Base-by-base conservation (phyloP, 2,797 vertebrate genomes). In the Sebastes iracundus region DNA sequence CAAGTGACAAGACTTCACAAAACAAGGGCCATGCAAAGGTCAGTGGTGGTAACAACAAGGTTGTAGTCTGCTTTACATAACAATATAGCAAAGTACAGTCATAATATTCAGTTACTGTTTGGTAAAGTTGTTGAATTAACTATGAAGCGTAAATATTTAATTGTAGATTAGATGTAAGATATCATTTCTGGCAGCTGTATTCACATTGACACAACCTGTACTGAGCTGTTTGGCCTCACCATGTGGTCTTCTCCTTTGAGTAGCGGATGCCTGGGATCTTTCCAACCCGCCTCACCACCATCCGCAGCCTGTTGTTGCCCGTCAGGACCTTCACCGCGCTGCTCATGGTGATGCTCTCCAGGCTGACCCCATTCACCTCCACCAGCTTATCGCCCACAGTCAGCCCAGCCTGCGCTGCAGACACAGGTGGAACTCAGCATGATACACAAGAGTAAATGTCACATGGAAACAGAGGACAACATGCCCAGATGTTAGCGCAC, bases 301-400 rank as follows among this genome's bases (percentile, higher is more conserved):
- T 97, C 80, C 97, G 96, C 77, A 99, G 95, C 65, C 97, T 95
- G 93, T 97, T 97, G 95, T 98, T 99, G 35, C 99, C 97, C 0
- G 97, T 99, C 90, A 99, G 94, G 82, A 99, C 97, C 93, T 97
- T 98, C 74, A 99, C 97, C 0, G 98, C 98, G 0, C 98, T 99
- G 93, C 97, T 97, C 97, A 99, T 99, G 27, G 97, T 99, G 95
- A 98, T 99, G 94, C 95, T 99, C 92, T 99, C 98, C 89, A 99
- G 93, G 85, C 97, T 98, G 74, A 99, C 94, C 0, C 97, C 97
- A 0, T 99, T 99, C 94, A 99, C 98, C 91, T 99, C 99, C 0
- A 99, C 96, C 92, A 99, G 97, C 94, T 98, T 98, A 92, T 99
- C 98, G 0, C 98, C 99, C 81, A 99, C 97, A 11, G 94, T 96